A percentile compares a stretch with the other conserved stretches of the same genome.
phyloP scores from a whole-genome alignment of 2,888 invertebrate genomes.

The Sinodicranocentrus sp. region DNA sequence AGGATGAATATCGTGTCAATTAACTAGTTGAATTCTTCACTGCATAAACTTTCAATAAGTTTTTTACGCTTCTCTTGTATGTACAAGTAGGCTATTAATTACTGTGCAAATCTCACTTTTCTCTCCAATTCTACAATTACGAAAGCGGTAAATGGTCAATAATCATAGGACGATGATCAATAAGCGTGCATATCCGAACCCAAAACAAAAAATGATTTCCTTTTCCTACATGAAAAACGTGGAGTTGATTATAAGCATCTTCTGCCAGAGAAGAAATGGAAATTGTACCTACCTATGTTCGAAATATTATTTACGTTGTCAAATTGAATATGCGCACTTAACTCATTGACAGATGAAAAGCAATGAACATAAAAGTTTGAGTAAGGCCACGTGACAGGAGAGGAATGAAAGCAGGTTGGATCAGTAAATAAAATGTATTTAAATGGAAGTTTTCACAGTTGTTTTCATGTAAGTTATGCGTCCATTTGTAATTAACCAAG shows the following conservation, averaged over 20 bases:
- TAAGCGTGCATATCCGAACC: too few species aligned
- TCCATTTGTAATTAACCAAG: slow-evolving; percentile 36
- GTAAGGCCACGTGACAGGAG: slow-evolving; percentile 11
- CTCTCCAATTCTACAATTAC: background rate
- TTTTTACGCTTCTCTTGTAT: background rate
- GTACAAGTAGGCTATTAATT: background rate
- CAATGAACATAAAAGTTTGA: background rate
- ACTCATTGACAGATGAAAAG: background rate
- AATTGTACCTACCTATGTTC: background rate
- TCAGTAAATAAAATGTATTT: background rate
- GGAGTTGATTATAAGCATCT: too few species aligned
- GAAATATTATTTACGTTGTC: too few species aligned
- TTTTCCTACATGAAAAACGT: background rate
- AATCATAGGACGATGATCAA: too few species aligned
- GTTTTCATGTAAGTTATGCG: background rate
- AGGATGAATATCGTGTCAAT: slow-evolving; percentile 33
- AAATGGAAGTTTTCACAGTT: slow-evolving; percentile 35
- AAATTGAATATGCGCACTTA: too few species aligned
- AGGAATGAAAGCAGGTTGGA: slow-evolving; percentile 13
- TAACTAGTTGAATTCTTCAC: slow-evolving; percentile 17
- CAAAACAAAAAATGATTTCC: background rate
- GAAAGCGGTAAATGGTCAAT: too few species aligned
- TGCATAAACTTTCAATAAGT: slow-evolving; percentile 12
- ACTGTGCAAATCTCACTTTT: slow-evolving; percentile 6
- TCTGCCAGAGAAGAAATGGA: background rate